Evolutionary conservation across 2,888 invertebrate species (phyloP), one percentile per base, ranked within the genome.

Genomic region (Lithophane leautieri): DNA sequence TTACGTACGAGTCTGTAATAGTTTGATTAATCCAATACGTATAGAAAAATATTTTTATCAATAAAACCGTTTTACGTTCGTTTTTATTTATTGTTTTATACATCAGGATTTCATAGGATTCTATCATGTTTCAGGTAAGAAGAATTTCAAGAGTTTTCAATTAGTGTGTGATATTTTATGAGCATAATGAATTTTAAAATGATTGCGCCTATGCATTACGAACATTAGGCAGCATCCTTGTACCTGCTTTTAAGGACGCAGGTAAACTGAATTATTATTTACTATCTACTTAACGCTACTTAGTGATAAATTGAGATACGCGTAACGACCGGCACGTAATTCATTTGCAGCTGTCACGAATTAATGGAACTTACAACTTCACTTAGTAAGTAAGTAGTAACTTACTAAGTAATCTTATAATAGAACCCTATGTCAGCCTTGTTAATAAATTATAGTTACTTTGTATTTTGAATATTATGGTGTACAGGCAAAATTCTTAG

Each of bases 31-130:
- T 93, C 89, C 90, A 94, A 94, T 92, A 92, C 92, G 91, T 91
- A 84, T 95, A 95, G 93, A 95, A 95, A 96, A 95, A 95, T 95
- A 95, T 93, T 90, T 89, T 91, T 92, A 92, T 90, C 84, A 85
- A 89, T 91, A 90, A 92, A 88, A 90, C 87, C 87, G 89, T 85
- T 91, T 87, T 80, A 82, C 86, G 84, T 88, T 86, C 82, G 77
- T 78, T 90, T 82, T 86, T 73, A 75, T 87, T 89, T 86, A 78
- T 87, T 88, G 88, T 88, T 88, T 86, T 85, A 86, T 81, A 83
- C 84, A 76, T 78, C 84, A 89, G 84, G 86, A 88, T 89, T 84
- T 78, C 79, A 85, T 89, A 89, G 90, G 90, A 90, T 89, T 90
- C 88, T 87, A 79, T 82, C 74, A 77, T 65, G 71, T 71, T 71